phyloP scores from a whole-genome alignment of 2,113 vertebrate species.

The Isurus oxyrinchus region DNA sequence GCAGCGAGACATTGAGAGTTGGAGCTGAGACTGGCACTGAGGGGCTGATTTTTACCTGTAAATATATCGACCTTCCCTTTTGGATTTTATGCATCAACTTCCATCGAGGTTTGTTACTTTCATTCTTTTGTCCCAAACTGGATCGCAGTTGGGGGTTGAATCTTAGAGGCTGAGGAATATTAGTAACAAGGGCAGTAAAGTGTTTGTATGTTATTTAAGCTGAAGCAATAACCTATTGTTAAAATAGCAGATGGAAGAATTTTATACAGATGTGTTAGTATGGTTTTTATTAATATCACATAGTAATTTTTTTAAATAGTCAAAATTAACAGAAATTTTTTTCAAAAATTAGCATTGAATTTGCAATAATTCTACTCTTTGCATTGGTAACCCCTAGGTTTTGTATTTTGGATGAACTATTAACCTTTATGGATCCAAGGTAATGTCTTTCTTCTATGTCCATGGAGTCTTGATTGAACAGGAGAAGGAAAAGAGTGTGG shows the following conservation, averaged over 20 bases:
- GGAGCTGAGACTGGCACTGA: too few species aligned
- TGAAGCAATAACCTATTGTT: background rate
- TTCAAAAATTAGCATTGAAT: background rate
- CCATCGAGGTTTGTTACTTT: background rate
- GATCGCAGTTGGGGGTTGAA: background rate
- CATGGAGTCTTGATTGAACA: background rate
- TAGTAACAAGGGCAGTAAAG: background rate
- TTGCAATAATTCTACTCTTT: background rate
- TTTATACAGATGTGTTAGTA: background rate
- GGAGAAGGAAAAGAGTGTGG: background rate
- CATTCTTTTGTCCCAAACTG: background rate
- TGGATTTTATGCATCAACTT: background rate
- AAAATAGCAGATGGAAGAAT: background rate
- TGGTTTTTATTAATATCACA: background rate
- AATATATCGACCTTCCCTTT: too few species aligned
- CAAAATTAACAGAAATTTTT: background rate
- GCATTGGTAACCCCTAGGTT: background rate
- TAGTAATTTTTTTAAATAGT: background rate
- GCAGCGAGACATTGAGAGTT: too few species aligned
- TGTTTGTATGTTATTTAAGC: background rate
- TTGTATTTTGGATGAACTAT: background rate
- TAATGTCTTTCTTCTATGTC: background rate
- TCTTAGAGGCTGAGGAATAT: background rate
- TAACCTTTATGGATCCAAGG: background rate
- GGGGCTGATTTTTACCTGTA: too few species aligned